These are phyloP conservation scores for Numenius arquata DNA, from an alignment of 2,113 vertebrate species.

Conservation along the genomic window DNA sequence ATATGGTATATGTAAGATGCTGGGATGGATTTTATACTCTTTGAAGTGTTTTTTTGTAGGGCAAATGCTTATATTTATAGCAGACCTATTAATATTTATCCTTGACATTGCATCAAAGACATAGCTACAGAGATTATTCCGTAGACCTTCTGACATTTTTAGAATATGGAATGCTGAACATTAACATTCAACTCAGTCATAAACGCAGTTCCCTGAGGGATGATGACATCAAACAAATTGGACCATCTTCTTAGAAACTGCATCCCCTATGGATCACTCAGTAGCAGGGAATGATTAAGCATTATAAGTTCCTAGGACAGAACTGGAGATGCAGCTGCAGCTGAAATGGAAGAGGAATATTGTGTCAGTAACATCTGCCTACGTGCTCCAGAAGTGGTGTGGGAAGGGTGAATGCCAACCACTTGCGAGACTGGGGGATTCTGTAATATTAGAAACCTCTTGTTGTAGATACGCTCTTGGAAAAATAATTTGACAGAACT, in stretches of 20 bases:
- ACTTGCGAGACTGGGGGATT: neutral
- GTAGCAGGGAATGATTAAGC: neutral
- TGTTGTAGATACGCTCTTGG: neutral
- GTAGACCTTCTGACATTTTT: constrained; percentile 33
- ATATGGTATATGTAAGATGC: neutral
- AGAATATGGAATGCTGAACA: constrained; percentile 23
- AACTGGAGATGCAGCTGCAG: neutral
- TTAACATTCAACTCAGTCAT: constrained; percentile 28
- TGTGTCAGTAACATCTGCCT: rapidly evolving
- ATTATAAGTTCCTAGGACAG: neutral
- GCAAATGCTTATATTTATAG: constrained; percentile 40
- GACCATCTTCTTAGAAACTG: neutral
- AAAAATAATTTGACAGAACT: neutral
- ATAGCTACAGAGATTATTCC: constrained; percentile 10
- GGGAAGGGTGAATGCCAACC: neutral
- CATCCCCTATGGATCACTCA: neutral
- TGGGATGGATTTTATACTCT: constrained; percentile 22
- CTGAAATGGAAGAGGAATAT: neutral
- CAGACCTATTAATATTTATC: constrained; percentile 55
- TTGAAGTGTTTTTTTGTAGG: neutral
- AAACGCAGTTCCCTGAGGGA: neutral
- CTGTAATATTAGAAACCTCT: neutral
- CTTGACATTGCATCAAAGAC: constrained; percentile 25
- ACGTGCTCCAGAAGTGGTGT: neutral
- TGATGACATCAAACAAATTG: constrained; percentile 17